Percentiles rank a stretch among this genome's conserved stretches.
These are phyloP conservation scores for Linnaemya vulpina DNA, from an alignment of 2,888 invertebrate species.

Conservation along the genomic window DNA sequence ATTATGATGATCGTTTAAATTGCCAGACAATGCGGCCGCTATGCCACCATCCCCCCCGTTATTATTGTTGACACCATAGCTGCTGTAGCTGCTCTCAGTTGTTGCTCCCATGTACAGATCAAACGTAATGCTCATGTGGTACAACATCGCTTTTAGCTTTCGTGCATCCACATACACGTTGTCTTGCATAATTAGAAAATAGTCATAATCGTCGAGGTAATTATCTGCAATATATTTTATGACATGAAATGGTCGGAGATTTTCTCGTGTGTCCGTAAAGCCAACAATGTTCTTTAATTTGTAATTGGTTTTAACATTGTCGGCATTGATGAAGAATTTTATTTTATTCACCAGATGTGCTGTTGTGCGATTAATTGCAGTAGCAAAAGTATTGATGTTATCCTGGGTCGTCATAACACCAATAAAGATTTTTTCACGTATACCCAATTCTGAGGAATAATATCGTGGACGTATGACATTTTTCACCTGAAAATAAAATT, in stretches of 20 bases:
- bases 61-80: constrained; percentile 84
- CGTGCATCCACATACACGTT: constrained; percentile 92
- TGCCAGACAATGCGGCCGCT: constrained; percentile 52
- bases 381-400: constrained; percentile 88
- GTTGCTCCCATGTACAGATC: constrained; percentile 92
- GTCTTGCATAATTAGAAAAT: constrained; percentile 94
- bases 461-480: constrained; percentile 93
- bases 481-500: constrained; percentile 82
- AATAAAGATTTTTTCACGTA: constrained; percentile 93
- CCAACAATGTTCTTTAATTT: constrained; percentile 90
- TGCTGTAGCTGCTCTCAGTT: constrained; percentile 81
- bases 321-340: constrained; percentile 89
- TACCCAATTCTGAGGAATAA: constrained; percentile 97
- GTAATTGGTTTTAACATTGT: constrained; percentile 84
- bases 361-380: constrained; percentile 95
- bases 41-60: constrained; percentile 19
- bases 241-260: constrained; percentile 92
- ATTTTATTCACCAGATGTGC: constrained; percentile 92
- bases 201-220: constrained; percentile 95
- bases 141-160: constrained; percentile 88
- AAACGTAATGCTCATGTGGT: constrained; percentile 91
- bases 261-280: constrained; percentile 90
- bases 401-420: constrained; percentile 92
- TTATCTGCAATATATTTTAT: constrained; percentile 95
- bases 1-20: constrained; percentile 81